Evolutionary conservation across 2,113 vertebrate species (phyloP), one percentile per base, ranked within the genome.

Genomic region (Camelus dromedarius): DNA sequence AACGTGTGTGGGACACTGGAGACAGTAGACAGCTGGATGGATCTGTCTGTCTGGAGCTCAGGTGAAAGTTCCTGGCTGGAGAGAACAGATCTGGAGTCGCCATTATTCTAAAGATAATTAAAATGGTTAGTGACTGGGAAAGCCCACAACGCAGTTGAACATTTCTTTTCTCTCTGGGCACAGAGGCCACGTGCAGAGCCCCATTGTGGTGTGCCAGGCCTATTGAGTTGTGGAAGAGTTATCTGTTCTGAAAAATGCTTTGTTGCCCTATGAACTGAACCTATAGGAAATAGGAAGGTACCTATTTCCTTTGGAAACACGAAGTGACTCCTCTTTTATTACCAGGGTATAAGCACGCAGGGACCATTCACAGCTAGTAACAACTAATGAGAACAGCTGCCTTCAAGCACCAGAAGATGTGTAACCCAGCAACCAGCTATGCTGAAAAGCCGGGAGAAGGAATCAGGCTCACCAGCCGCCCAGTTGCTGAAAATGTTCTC

Each of bases 21-120:
- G 75, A 32, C 50, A 8, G 6, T 26, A 19, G 35, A 84, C 50
- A 60, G 42, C 69, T 50, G 56, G 54, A 26, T 8, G 26, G 48
- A 48, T n/a, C 35, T 90, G 22, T 70, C 24, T 7, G 3, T 66
- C 24, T 16, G 13, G 20, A 66, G 42, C 77, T 73, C 35, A 52
- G 32, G 19, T 54, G n/a, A 84, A 42, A 46, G n/a, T 6, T 90
- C 15, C 77, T 38, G 20, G 38, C 5, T 85, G 35, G 24, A 67
- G 16, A 94, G 32, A 83, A 26, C 10, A 73, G 66, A 80, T 30
- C 70, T 75, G 24, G 18, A 52, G 32, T 26, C 52, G 38, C 69
- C 32, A 9, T 69, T 94, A 84, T 88, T 87, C 46, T 75, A 58
- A 91, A 46, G 32, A 12, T 92, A 79, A 88, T 64, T 69, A 52